phyloP scores from a whole-genome alignment of 2,113 vertebrate genomes.

The Propithecus coquereli region DNA sequence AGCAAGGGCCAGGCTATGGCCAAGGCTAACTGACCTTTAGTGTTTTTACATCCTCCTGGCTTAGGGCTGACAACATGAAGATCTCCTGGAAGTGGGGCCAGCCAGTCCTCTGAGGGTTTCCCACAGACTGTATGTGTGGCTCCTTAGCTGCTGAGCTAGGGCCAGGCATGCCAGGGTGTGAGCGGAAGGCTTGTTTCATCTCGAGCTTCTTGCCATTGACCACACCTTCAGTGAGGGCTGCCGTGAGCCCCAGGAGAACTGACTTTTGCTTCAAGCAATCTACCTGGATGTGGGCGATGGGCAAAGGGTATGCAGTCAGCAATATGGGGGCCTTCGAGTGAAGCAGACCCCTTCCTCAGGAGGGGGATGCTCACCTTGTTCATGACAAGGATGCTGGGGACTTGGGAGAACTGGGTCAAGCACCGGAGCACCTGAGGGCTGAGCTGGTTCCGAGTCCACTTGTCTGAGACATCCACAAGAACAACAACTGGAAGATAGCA shows the following conservation, averaged over 20 bases:
- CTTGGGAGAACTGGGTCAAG: constrained; percentile 82
- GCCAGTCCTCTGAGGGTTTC: constrained; percentile 80
- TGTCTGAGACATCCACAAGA: constrained; percentile 92
- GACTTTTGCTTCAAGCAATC: constrained; percentile 90
- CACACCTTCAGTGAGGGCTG: constrained; percentile 88
- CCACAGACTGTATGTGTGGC: background rate
- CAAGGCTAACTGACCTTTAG: constrained; percentile 87
- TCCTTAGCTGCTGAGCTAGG: background rate
- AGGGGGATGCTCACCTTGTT: constrained; percentile 89
- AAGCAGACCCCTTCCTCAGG: background rate
- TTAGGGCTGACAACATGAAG: constrained; percentile 94
- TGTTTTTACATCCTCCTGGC: constrained; percentile 87
- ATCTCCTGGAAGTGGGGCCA: constrained; percentile 94
- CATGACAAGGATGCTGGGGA: constrained; percentile 92
- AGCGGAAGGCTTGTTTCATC: constrained; percentile 81
- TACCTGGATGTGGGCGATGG: constrained; percentile 81
- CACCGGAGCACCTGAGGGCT: constrained; percentile 89
- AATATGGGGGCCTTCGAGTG: background rate
- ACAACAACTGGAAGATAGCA: constrained; percentile 85
- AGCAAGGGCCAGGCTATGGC: background rate
- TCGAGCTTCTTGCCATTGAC: constrained; percentile 89
- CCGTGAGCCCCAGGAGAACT: constrained; percentile 85
- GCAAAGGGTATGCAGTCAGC: background rate
- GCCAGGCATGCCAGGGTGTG: constrained; percentile 71
- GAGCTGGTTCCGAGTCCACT: constrained; percentile 87